These are phyloP conservation scores for Ellobius talpinus DNA, from an alignment of 2,113 vertebrate genomes.

Conservation along the genomic window DNA sequence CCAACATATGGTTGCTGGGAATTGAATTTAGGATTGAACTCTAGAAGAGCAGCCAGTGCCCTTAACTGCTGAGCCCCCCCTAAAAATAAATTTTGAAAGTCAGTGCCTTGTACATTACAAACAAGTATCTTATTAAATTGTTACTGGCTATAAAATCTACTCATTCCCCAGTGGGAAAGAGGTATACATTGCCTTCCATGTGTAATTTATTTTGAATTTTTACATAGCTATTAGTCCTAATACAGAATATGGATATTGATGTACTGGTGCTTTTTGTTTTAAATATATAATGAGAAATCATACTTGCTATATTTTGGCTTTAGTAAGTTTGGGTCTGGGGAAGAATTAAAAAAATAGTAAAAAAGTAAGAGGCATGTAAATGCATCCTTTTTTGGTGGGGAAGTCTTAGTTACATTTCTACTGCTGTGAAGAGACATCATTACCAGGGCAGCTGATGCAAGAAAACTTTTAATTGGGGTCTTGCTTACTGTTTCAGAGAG, in stretches of 20 bases:
- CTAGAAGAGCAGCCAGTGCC: no score
- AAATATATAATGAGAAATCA: background rate
- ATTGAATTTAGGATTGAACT: no score
- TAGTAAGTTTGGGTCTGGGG: background rate
- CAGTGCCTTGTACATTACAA: background rate
- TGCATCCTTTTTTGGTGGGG: background rate
- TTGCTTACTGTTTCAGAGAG: background rate
- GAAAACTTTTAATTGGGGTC: background rate
- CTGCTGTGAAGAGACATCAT: background rate
- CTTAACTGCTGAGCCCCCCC: no score
- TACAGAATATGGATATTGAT: background rate
- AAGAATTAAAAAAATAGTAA: slow-evolving; percentile 5
- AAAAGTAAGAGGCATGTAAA: background rate
- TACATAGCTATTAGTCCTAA: background rate
- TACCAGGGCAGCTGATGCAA: background rate
- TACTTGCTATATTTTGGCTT: background rate
- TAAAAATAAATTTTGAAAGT: background rate
- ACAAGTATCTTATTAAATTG: background rate
- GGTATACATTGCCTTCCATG: background rate
- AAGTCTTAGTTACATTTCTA: background rate
- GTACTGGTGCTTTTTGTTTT: background rate
- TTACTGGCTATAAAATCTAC: slow-evolving; percentile 33
- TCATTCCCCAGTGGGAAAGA: background rate
- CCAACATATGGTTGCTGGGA: no score
- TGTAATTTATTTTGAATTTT: background rate